Conservation (phyloP, 2,113 vertebrate genomes). For the Myodes glareolus region DNA sequence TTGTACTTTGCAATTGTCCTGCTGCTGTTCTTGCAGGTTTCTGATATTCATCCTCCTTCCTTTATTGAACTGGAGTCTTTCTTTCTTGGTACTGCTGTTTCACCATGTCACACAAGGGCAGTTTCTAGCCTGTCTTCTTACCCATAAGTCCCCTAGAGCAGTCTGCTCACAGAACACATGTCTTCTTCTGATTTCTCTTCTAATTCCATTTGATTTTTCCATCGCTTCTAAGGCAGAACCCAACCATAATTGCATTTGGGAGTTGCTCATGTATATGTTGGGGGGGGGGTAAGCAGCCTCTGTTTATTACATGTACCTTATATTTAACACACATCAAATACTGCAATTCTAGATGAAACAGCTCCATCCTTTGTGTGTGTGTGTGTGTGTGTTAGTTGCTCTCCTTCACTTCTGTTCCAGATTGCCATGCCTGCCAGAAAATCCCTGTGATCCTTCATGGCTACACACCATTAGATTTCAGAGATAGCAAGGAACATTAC, state of each 20-base stretch:
- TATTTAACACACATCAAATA: not conserved
- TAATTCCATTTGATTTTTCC: not conserved
- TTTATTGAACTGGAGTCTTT: not conserved
- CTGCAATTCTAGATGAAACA: not conserved
- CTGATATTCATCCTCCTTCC: too few relatives aligned
- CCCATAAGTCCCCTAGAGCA: not conserved
- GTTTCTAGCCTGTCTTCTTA: not conserved
- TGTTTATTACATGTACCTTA: not conserved
- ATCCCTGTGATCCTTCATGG: not conserved
- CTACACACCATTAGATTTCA: not conserved
- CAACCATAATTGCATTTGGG: not conserved
- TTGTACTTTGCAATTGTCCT: not conserved
- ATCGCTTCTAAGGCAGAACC: not conserved
- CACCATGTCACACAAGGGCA: too few relatives aligned
- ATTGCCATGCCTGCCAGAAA: not conserved
- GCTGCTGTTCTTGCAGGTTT: not conserved
- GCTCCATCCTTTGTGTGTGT: not conserved
- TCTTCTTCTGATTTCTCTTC: not conserved
- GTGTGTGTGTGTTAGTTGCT: not conserved
- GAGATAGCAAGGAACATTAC: not conserved
- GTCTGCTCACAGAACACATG: not conserved
- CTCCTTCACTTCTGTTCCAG: not conserved
- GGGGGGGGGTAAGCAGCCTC: not conserved
- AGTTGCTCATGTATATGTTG: fast-evolving
- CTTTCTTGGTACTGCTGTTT: not conserved